A percentile compares a stretch with the other conserved stretches of the same genome.
Conservation (phyloP, 2,113 vertebrate species). For the Felis chaus region DNA sequence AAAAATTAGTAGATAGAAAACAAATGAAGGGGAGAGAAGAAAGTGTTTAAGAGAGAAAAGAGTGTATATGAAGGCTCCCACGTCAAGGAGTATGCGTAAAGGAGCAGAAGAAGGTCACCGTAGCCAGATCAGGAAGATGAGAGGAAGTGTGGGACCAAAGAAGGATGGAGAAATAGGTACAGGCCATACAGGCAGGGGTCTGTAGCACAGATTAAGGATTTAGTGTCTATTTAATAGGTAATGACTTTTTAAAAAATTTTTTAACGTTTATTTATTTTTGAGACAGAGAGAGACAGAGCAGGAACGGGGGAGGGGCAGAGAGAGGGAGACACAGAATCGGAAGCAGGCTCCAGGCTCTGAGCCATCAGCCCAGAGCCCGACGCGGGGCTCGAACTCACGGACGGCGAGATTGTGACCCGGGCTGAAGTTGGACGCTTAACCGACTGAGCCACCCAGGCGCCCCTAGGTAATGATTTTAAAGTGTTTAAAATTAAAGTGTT, state of each 20-base stretch:
- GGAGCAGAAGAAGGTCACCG: neutral
- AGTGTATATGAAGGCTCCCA: neutral
- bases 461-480: neutral
- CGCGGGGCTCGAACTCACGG: too few species aligned
- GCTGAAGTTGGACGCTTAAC: too few species aligned
- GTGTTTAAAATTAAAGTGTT: neutral
- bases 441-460: too few species aligned
- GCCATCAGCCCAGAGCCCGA: too few species aligned
- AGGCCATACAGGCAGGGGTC: neutral
- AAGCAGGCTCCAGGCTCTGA: too few species aligned
- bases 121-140: neutral
- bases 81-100: neutral
- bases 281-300: neutral
- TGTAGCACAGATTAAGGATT: neutral
- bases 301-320: neutral
- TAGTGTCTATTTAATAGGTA: neutral
- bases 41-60: neutral
- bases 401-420: too few species aligned
- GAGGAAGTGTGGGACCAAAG: neutral
- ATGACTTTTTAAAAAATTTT: neutral
- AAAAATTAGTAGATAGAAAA: slow-evolving; percentile 11
- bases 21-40: neutral
- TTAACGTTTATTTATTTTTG: neutral
- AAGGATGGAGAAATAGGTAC: neutral
- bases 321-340: too few species aligned